Base-by-base conservation (phyloP, 2,113 vertebrate species). In the Spizaetus ornatus region DNA sequence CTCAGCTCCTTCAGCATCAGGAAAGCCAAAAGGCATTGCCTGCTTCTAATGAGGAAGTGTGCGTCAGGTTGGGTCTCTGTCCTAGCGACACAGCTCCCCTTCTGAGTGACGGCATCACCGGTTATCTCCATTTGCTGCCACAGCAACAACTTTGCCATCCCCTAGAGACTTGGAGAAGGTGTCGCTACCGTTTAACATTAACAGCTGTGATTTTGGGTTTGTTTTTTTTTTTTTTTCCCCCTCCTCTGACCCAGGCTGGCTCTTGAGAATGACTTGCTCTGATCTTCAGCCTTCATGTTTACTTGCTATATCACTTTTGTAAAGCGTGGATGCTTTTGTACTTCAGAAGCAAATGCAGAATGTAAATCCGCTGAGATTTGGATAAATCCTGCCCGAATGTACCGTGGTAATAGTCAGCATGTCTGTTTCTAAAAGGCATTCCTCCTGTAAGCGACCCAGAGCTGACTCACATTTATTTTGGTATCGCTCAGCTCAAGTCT, bases 41-140 rank as follows among this genome's bases (percentile, higher is more conserved):
- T 56, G 6, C 52, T 78, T 78, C 78, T 82, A 13, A 47, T 16
- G 25, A 80, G 34, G 21, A 31, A 16, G 5, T 5, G 42, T 63
- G 26, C 0, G 1, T 86, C 48, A 20, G 20, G 15, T 18, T 50
- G 14, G 15, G 56, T 59, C 50, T 71, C 31, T 45, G 43, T 94
- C 65, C 69, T 19, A 47, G 52, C 2, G 1, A 13, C 47, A 43
- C 32, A 56, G 6, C n/a, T 91, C 36, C 23, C 21, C 14, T 65
- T 76, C 25, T 76, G 52, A 87, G 32, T 7, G 15, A 34, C 34
- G 31, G 61, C 36, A 53, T 56, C 0, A 0, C 48, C 0, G 0
- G 40, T 87, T 94, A 20, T 74, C 48, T 90, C 90, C 29, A 10
- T 93, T 81, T 87, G 7, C 48, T 95, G 81, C 84, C 58, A 82